Evolutionary conservation across 2,113 vertebrate genomes (phyloP), one percentile per base, ranked within the genome.

Genomic region (Chaenogobius annularis): DNA sequence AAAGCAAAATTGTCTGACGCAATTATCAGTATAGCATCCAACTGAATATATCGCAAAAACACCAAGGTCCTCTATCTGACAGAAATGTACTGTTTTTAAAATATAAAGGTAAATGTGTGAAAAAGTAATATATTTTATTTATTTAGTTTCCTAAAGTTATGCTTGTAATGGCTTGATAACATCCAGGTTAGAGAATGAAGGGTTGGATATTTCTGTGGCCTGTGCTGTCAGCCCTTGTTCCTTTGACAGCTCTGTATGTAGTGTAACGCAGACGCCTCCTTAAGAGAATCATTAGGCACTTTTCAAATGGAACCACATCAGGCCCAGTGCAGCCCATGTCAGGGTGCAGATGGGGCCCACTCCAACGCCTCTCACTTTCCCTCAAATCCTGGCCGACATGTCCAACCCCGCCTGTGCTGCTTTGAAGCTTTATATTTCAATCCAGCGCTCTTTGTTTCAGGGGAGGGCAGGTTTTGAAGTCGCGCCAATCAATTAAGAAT

Each of bases 401-500:
- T 80, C 77, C 72, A 72, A 75, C 31, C 80, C 66, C 37, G 64
- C 79, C 78, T 1, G 78, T 83, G 82, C 80, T 79, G 46, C 79
- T 85, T 79, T 73, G 88, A 86, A 81, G 87, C 55, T 26, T 13
- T 14, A 90, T 85, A 73, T 85, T 85, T 65, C 74, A 59, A 66
- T 76, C 61, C 70, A 80, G 77, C 35, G 80, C 66, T 77, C 83
- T 90, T 90, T 89, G 84, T 87, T 87, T 74, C 71, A 22, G 72
- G 68, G 56, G 22, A 40, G 59, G 68, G 59, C 23, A 44, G 66
- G 85, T 87, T 90, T 92, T 92, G 90, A 92, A 91, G 90, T 93
- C 11, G 81, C 44, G 85, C 89, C 91, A 91, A 84, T 91, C 86
- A 89, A 91, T 91, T 90, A 89, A 90, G 62, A 78, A 82, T 74